These are phyloP conservation scores for Chironomus tepperi DNA, from an alignment of 1,140 invertebrate genomes.

Conservation along the genomic window DNA sequence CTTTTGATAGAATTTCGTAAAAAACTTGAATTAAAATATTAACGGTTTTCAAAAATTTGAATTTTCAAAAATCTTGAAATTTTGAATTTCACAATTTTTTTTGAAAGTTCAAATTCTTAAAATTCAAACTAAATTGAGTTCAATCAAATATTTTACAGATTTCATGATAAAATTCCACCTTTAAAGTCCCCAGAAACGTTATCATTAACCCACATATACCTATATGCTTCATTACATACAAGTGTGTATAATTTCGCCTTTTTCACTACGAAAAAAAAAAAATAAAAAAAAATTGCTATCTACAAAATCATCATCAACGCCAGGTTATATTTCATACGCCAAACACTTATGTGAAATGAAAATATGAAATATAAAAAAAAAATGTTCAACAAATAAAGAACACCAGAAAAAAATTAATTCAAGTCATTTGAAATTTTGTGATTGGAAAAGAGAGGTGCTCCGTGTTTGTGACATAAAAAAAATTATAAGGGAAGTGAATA, in stretches of 20 bases:
- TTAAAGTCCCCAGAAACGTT: too few relatives aligned
- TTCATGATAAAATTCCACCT: too few relatives aligned
- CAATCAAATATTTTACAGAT: too few relatives aligned
- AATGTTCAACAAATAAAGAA: constrained; percentile 13
- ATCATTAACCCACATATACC: not conserved
- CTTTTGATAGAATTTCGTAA: too few relatives aligned
- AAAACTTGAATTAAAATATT: too few relatives aligned
- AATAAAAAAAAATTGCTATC: not conserved
- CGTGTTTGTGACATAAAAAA: not conserved
- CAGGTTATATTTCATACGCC: not conserved
- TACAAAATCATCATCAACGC: constrained; percentile 22
- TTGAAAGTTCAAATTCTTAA: too few relatives aligned
- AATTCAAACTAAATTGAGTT: too few relatives aligned
- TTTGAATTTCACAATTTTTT: too few relatives aligned
- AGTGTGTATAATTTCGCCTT: not conserved
- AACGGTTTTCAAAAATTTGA: too few relatives aligned
- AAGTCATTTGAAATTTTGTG: constrained; percentile 21
- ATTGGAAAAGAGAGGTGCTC: not conserved
- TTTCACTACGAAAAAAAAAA: not conserved
- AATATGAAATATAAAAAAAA: not conserved
- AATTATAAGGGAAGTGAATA: not conserved
- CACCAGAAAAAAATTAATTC: constrained; percentile 19
- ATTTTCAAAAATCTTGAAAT: too few relatives aligned
- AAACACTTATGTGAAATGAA: constrained; percentile 15
- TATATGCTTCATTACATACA: not conserved